These are phyloP conservation scores for Nymphalis urticae DNA, from an alignment of 2,888 invertebrate species.

Conservation along the genomic window DNA sequence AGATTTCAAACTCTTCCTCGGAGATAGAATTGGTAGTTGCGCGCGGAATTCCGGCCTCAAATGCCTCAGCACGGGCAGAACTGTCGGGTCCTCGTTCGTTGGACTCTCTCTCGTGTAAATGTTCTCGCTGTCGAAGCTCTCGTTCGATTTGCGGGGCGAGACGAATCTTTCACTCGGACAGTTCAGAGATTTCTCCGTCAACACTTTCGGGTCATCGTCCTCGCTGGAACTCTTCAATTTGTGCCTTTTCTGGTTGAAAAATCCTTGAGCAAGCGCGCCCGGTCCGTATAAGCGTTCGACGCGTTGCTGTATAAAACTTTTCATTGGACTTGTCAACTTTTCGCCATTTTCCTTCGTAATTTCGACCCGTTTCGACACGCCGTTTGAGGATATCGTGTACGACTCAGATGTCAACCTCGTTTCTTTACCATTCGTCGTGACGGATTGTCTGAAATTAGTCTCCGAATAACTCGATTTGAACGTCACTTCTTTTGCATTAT, in stretches of 20 bases:
- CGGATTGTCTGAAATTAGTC: slow-evolving; percentile 71
- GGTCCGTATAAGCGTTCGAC: slow-evolving; percentile 94
- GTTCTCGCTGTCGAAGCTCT: slow-evolving; percentile 53
- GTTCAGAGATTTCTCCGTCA: slow-evolving; percentile 70
- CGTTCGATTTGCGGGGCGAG: slow-evolving; percentile 55
- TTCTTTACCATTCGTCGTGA: slow-evolving; percentile 67
- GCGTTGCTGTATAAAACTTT: slow-evolving; percentile 92
- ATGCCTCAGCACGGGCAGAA: slow-evolving; percentile 90
- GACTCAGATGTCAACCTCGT: slow-evolving; percentile 63
- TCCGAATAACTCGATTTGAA: slow-evolving; percentile 79
- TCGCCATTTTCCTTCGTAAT: slow-evolving; percentile 78
- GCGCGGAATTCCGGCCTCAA: slow-evolving; percentile 92
- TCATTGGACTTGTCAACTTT: slow-evolving; percentile 77
- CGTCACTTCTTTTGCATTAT: slow-evolving; percentile 66
- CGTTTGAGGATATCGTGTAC: slow-evolving; percentile 75
- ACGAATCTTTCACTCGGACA: slow-evolving; percentile 61
- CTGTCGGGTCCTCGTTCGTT: slow-evolving; percentile 58
- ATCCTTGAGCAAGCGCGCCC: slow-evolving; percentile 91
- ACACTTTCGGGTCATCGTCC: slow-evolving; percentile 66
- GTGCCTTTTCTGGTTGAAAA: slow-evolving; percentile 85
- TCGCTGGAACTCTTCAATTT: slow-evolving; percentile 70
- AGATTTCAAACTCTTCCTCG: slow-evolving; percentile 74
- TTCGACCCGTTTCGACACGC: slow-evolving; percentile 71
- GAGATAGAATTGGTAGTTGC: slow-evolving; percentile 87
- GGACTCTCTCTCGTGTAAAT: slow-evolving; percentile 59